Percentiles rank a stretch among this genome's conserved stretches.
These are phyloP conservation scores for Cyphomyrmex costatus DNA, from an alignment of 1,140 invertebrate species.

Conservation along the genomic window DNA sequence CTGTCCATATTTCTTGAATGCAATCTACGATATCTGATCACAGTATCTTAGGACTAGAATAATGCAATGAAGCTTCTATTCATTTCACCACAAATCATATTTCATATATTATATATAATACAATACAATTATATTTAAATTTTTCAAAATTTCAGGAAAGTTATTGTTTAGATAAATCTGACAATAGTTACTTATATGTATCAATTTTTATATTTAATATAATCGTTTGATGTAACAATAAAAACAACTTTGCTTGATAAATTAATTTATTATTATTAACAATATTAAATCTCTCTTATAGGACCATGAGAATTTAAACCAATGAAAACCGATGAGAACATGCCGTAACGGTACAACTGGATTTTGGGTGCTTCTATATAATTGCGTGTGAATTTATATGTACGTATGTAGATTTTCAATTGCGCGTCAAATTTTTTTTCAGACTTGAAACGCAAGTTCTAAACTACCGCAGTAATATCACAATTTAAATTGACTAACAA, in stretches of 20 bases:
- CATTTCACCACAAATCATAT: not conserved
- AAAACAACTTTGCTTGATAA: not conserved
- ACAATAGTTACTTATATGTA: not conserved
- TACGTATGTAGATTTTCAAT: no score
- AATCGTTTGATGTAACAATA: not conserved
- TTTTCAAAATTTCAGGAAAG: not conserved
- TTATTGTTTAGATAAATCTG: not conserved
- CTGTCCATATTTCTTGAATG: slow-evolving; percentile 54
- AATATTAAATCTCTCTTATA: no score
- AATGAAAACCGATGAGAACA: no score
- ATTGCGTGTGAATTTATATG: no score
- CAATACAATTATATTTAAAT: not conserved
- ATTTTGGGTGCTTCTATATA: no score
- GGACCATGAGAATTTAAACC: no score
- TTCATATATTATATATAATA: not conserved
- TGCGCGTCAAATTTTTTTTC: no score
- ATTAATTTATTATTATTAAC: no score
- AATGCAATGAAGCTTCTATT: slow-evolving; percentile 33
- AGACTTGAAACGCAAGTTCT: no score
- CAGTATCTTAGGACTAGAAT: not conserved
- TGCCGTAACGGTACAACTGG: no score
- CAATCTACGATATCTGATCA: slow-evolving; percentile 22
- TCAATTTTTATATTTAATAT: not conserved
- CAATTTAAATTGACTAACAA: no score
- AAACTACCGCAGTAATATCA: no score